Percentiles rank a stretch among this genome's conserved stretches.
Evolutionary conservation across 2,888 invertebrate species (phyloP).

Genomic region (Plebejus melissa): DNA sequence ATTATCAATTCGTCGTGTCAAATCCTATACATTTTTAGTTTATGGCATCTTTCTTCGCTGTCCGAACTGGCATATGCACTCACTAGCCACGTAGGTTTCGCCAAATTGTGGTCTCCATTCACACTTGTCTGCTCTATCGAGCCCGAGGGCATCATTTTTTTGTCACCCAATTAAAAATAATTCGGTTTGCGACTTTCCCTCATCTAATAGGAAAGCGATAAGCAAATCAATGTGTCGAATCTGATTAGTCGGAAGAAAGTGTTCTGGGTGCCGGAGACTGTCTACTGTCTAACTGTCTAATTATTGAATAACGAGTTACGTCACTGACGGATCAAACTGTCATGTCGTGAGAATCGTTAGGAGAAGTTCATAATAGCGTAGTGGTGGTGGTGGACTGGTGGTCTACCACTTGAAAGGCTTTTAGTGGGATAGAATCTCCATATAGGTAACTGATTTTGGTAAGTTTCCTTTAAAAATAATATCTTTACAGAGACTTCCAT

Average conservation of each 20-base stretch:
- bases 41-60: too few relatives aligned
- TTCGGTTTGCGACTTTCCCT: slow-evolving; percentile 5
- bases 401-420: not conserved
- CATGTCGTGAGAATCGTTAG: slow-evolving; percentile 40
- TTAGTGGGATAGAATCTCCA: too few relatives aligned
- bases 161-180: not conserved
- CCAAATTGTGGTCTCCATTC: not conserved
- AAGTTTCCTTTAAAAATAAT: too few relatives aligned
- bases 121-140: not conserved
- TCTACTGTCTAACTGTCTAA: slow-evolving; percentile 41
- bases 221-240: slow-evolving; percentile 16
- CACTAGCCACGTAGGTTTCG: too few relatives aligned
- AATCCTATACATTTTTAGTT: too few relatives aligned
- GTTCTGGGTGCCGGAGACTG: slow-evolving; percentile 13
- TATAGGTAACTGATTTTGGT: too few relatives aligned
- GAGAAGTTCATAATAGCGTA: not conserved
- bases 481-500: too few relatives aligned
- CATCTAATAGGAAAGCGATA: slow-evolving; percentile 8
- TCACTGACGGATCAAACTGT: slow-evolving; percentile 46
- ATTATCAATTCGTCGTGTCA: too few relatives aligned
- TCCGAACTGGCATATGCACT: too few relatives aligned
- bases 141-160: not conserved
- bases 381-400: not conserved
- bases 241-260: slow-evolving; percentile 26
- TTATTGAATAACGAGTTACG: slow-evolving; percentile 59